Base-by-base conservation (phyloP, 1,140 invertebrate species). In the Lucilia cuprina region DNA sequence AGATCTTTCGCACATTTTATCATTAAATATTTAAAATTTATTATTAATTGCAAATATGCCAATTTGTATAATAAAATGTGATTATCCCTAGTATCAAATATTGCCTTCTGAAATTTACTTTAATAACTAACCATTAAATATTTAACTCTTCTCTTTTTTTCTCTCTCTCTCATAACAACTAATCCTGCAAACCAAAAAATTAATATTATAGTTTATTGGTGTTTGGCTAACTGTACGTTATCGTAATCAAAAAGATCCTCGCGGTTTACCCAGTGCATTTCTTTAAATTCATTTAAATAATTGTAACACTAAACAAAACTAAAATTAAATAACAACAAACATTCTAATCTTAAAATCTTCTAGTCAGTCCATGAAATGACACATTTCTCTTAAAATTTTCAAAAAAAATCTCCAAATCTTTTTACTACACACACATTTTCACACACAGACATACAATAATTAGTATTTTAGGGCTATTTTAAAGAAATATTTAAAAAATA, bases 201-300 rank as follows among this genome's bases (percentile, higher is more conserved):
- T 86, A 92, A 88, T 90, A 70, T 95, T 94, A 87, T 95, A 99
- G 97, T 97, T 99, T 93, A 93, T 98, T 92, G 98, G 98, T 92
- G 97, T 99, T 86, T 98, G 97, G 97, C 94, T 99, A 93, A 98
- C 98, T 86, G 95, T 98, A 88, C 95, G 97, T 85, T 99, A 97
- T 94, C 95, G 98, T 92, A 99, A 99, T 93, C 97, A 98, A 93
- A 98, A 98, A 95, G 97, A 99, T 93, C 97, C 97, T 87, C 93
- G 96, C 88, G 96, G 96, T 93, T 98, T 98, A 93, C 97, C 97
- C 88, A 98, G 96, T 93, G 97, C 97, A 93, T 98, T 98, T 93
- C 96, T 99, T 91, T 99, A 97, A 95, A 88, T 86, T 88, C 65
- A 12, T 41, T 0, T 41, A 41, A 5, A 41, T 41, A 8, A 2